Base-by-base conservation (phyloP, 1,140 invertebrate genomes). In the Manduca sexta region DNA sequence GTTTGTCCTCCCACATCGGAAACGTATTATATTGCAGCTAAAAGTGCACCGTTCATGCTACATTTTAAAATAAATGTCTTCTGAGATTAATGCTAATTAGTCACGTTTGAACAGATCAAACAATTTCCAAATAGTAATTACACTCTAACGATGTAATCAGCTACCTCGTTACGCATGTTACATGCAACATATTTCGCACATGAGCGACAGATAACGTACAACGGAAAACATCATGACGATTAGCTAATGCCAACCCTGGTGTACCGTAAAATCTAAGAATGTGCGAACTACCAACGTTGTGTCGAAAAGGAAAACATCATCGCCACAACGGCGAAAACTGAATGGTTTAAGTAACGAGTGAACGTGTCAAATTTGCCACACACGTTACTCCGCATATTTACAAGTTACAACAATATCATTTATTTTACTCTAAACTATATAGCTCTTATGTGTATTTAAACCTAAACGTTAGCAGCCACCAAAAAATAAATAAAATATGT, bases 201-300 rank as follows among this genome's bases (percentile, higher is more conserved):
- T 14, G 33, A 31, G 40, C 31, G 17, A 26, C 30, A 37, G 17
- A 33, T 53, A 53, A 53, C 52, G 52, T 40, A 33, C 18, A 16
- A 16, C 42, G 45, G 44, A 52, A 39, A 31, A 11, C 42, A 48
- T 54, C 51, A 46, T 39, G 40, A 38, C 47, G 43, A 59, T 59
- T 53, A 53, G 51, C 48, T 26, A 46, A 37, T 33, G 34, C 29
- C 49, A 16, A 43, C 18, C 40, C 31, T 45, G 26, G 38, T 29
- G 33, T 21, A 47, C 31, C 47, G 45, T 49, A 53, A 47, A 49
- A 43, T 21, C 17, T 16, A 16, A 35, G 50, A 50, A 52, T 52
- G 52, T 60, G 53, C 30, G 35, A 54, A 54, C 41, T 49, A 49
- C 37, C 35, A 43, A 31, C 5, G 21, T 11, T 8, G 42, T n/a